Conservation (phyloP, 2,888 invertebrate genomes). For the Schizotus pectinicornis region DNA sequence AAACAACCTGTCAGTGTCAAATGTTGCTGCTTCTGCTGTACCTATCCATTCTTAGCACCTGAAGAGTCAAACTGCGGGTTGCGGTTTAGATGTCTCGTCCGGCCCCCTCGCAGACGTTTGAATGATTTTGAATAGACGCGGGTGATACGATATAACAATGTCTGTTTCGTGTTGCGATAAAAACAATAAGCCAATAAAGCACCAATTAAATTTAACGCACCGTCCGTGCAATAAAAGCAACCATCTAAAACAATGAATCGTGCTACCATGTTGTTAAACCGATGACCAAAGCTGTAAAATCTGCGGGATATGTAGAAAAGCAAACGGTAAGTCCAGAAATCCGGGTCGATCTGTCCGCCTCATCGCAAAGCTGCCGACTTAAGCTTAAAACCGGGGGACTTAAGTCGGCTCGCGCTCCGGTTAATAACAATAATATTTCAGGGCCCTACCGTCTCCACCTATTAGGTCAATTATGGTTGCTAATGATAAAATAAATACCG, state of each 20-base stretch:
- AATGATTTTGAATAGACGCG: too few species aligned
- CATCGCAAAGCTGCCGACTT: conserved; percentile 39
- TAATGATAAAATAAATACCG: conserved; percentile 58
- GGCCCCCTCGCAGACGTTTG: too few species aligned
- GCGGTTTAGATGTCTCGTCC: too few species aligned
- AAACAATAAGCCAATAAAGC: too few species aligned
- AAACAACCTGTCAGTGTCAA: too few species aligned
- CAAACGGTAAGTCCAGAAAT: conserved; percentile 40
- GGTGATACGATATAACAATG: too few species aligned
- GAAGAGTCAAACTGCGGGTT: too few species aligned
- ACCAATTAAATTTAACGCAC: background rate
- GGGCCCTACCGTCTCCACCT: background rate
- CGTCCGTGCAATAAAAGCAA: conserved; percentile 12
- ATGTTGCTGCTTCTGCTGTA: too few species aligned
- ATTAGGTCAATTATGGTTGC: conserved; percentile 36
- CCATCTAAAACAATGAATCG: conserved; percentile 26
- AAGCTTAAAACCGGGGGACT: conserved; percentile 37
- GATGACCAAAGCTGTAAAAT: conserved; percentile 39
- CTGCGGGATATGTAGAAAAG: conserved; percentile 48
- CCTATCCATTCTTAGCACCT: too few species aligned
- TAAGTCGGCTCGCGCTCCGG: conserved; percentile 33
- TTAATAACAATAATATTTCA: conserved; percentile 36
- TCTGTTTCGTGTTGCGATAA: too few species aligned
- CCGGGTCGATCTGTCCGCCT: conserved; percentile 40
- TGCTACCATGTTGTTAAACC: conserved; percentile 25